Percentiles rank a stretch among this genome's conserved stretches.
These are phyloP conservation scores for Scaptomyza caliginosa DNA, from an alignment of 2,888 invertebrate species.

Conservation along the genomic window DNA sequence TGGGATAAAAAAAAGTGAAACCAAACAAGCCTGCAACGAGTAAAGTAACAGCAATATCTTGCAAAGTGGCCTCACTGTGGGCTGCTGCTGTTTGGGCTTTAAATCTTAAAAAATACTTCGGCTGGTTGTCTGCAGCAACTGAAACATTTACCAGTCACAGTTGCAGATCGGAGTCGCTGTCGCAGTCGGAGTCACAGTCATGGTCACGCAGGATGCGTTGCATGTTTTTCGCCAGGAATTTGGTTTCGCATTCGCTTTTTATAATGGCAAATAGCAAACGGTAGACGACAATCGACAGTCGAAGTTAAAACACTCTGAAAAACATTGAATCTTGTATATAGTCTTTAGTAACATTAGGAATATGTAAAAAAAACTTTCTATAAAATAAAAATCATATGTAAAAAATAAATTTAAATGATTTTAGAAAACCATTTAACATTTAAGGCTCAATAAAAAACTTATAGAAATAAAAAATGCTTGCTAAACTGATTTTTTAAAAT, in stretches of 20 bases:
- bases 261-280: slow-evolving; percentile 63
- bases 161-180: slow-evolving; percentile 2
- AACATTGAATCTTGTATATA: too few relatives aligned
- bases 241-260: slow-evolving; percentile 77
- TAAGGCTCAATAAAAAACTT: too few relatives aligned
- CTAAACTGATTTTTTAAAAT: too few relatives aligned
- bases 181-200: slow-evolving; percentile 22
- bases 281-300: slow-evolving; percentile 41
- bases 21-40: slow-evolving; percentile 25
- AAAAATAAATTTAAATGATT: too few relatives aligned
- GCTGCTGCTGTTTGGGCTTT: slow-evolving; percentile 41
- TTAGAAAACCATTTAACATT: too few relatives aligned
- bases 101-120: slow-evolving; percentile 67
- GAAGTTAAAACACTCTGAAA: slow-evolving; percentile 1
- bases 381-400: too few relatives aligned
- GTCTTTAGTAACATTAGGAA: too few relatives aligned
- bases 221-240: slow-evolving; percentile 74
- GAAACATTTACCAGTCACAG: slow-evolving; percentile 13
- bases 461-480: too few relatives aligned
- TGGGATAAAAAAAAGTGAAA: slow-evolving; percentile 1
- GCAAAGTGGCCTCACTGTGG: slow-evolving; percentile 58
- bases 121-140: slow-evolving; percentile 20
- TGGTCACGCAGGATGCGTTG: slow-evolving; percentile 63
- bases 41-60: slow-evolving; percentile 52
- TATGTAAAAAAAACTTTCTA: too few relatives aligned